phyloP scores from a whole-genome alignment of 2,797 vertebrate genomes.

The Discoglossus pictus region DNA sequence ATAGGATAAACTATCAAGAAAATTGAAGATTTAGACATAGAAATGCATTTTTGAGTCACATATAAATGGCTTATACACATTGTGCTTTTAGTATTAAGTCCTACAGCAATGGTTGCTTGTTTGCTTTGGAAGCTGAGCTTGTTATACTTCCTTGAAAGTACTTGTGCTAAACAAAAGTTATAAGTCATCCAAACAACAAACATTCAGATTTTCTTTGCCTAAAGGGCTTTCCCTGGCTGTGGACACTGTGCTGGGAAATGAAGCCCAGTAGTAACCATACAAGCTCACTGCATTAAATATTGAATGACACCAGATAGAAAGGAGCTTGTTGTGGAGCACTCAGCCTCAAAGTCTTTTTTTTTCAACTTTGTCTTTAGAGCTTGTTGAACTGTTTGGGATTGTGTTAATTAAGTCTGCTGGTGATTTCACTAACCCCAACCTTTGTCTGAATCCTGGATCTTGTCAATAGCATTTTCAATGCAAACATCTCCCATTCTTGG shows the following conservation, averaged over 20 bases:
- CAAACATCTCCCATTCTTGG: conserved; percentile 54
- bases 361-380: conserved; percentile 70
- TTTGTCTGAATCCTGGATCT: conserved; percentile 63
- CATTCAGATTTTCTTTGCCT: conserved; percentile 73
- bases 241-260: conserved; percentile 74
- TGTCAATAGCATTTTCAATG: conserved; percentile 62
- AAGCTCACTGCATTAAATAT: conserved; percentile 73
- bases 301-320: conserved; percentile 70
- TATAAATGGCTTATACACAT: conserved; percentile 67
- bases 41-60: too few species aligned
- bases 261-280: conserved; percentile 70
- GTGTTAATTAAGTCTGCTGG: conserved; percentile 77
- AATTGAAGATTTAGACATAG: too few species aligned
- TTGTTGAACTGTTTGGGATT: conserved; percentile 72
- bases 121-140: conserved; percentile 73
- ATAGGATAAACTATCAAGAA: too few species aligned
- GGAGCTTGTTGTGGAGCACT: conserved; percentile 70
- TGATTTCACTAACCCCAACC: conserved; percentile 62
- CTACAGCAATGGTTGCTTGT: conserved; percentile 68
- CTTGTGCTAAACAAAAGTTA: conserved; percentile 72
- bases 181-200: conserved; percentile 74
- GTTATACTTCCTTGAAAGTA: conserved; percentile 70
- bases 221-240: conserved; percentile 70
- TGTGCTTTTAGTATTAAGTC: conserved; percentile 70
- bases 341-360: conserved; percentile 73